Evolutionary conservation across 2,888 invertebrate species (phyloP).

Genomic region (Athrips mouffetella): DNA sequence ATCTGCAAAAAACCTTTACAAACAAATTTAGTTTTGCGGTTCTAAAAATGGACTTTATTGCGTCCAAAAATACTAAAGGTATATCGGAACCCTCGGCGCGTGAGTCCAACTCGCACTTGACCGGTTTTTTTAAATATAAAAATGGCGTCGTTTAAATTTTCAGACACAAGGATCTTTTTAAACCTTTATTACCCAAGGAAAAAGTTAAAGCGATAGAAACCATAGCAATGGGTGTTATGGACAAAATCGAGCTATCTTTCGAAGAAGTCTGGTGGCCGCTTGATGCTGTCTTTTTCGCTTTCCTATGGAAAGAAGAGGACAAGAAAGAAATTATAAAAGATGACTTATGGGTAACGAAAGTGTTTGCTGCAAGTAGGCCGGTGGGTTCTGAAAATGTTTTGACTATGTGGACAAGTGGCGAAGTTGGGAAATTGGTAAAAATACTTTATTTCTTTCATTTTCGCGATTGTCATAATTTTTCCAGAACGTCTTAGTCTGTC

Average conservation of each 20-base stretch:
- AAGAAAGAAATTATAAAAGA: constrained; percentile 24
- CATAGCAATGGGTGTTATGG: constrained; percentile 81
- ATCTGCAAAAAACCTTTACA: no score
- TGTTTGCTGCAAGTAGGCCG: constrained; percentile 32
- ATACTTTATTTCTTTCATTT: no score
- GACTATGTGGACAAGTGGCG: constrained; percentile 46
- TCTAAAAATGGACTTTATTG: no score
- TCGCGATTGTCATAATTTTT: no score
- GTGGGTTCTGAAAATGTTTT: constrained; percentile 34
- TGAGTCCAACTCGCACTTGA: no score
- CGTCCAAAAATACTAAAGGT: no score
- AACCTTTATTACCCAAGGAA: constrained; percentile 71
- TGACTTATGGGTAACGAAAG: constrained; percentile 38
- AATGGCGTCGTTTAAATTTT: no score
- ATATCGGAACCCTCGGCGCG: no score
- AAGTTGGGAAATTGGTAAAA: constrained; percentile 36
- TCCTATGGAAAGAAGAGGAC: constrained; percentile 43
- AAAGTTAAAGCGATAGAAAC: constrained; percentile 78
- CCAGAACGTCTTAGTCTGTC: no score
- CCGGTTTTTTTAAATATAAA: no score
- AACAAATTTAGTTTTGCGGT: no score
- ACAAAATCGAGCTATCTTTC: constrained; percentile 84
- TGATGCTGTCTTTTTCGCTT: constrained; percentile 35
- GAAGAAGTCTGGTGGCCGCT: constrained; percentile 80
- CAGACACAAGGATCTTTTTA: constrained; percentile 72